Base-by-base conservation (phyloP, 2,888 invertebrate genomes). In the Diarsia dahlii region DNA sequence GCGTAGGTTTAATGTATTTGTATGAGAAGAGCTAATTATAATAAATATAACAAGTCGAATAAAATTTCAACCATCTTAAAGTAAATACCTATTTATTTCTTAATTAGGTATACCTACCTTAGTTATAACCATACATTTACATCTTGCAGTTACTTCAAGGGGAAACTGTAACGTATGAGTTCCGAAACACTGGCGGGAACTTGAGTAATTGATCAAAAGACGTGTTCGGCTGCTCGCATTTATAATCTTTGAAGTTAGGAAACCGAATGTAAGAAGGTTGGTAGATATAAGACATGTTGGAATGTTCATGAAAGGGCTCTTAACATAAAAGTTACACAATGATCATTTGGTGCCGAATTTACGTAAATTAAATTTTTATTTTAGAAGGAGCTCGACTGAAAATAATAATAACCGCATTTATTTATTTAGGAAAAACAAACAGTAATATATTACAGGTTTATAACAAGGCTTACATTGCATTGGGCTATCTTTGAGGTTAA, bases 121-220 rank as follows among this genome's bases (percentile, higher is more conserved):
- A 15, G 20, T 12, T 28, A 2, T 45, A 18, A 8, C 13, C n/a
- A 73, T 18, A 45, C 10, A 62, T 18, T 52, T 20, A 48, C 15
- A 39, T 34, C 13, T 73, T 48, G 23, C 15, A 60, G 20, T 62
- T 54, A 66, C 46, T 1, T 45, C 0, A 8, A 6, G 4, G n/a
- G 20, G 20, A 48, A 62, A 8, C 34, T 52, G 52, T 71, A 58
- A 52, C 18, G 56, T 58, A 20, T 48, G 23, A 65, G 23, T 60
- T 63, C n/a, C 1, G 8, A 74, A 74, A 76, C 20, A 48, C 28
- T 77, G 18, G 12, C 58, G n/a, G 54, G 9, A 65, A 12, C 60
- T 64, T 34, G 28, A 58, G 64, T 74, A 78, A 71, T 74, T 74
- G 45, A 72, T 82, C 66, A 78, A 82, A 74, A 78, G 78, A 70